A percentile compares a stretch with the other conserved stretches of the same genome.
Evolutionary conservation across 2,797 vertebrate genomes (phyloP).

Genomic region (Dendrocincla tyrannina): DNA sequence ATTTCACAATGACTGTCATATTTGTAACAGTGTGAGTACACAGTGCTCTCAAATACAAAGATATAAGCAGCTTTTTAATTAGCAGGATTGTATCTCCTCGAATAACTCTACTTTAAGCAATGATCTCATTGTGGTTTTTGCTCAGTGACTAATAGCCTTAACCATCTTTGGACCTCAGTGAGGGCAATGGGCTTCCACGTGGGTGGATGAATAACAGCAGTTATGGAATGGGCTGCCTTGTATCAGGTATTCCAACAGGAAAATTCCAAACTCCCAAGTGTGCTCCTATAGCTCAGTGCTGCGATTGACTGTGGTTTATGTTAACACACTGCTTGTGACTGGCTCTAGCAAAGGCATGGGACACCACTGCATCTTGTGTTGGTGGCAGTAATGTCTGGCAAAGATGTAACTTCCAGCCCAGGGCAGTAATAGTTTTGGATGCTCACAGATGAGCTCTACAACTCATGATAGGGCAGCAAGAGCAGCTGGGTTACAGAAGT

Average conservation of each 20-base stretch:
- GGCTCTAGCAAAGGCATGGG: not conserved
- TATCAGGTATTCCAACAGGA: not conserved
- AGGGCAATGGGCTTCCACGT: rapidly evolving
- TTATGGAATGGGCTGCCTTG: not conserved
- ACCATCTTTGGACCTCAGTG: not conserved
- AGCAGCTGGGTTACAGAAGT: not conserved
- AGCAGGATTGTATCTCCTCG: not conserved
- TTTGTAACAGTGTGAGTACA: not conserved
- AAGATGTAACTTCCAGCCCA: not conserved
- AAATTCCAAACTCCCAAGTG: not conserved
- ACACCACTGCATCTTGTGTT: not conserved
- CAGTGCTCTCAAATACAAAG: not conserved
- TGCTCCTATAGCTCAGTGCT: not conserved
- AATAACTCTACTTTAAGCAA: not conserved
- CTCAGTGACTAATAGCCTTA: not conserved
- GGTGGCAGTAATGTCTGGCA: not conserved
- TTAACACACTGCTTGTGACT: not conserved
- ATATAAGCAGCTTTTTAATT: not conserved
- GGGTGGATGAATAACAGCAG: not conserved
- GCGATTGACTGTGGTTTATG: not conserved
- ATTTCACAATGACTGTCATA: not conserved
- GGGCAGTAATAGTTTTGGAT: not conserved
- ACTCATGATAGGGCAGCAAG: not conserved
- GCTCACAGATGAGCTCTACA: not conserved
- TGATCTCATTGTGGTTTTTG: not conserved